Conservation (phyloP, 1,140 invertebrate genomes). For the Drosophila parabipectinata region DNA sequence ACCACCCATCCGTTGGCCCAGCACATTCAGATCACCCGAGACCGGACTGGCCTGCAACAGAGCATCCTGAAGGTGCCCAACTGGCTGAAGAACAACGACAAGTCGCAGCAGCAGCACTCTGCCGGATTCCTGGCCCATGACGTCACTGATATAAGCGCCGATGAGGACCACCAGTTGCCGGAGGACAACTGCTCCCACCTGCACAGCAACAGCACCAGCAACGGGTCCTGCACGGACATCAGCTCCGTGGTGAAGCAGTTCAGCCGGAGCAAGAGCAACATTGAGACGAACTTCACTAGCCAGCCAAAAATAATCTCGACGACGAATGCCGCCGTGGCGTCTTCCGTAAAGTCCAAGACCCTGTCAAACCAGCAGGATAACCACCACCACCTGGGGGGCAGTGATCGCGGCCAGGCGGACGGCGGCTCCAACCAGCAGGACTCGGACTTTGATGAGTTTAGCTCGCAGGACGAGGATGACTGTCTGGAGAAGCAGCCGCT, state of each 20-base stretch:
- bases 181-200: slow-evolving; percentile 50
- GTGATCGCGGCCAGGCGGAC: slow-evolving; percentile 91
- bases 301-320: slow-evolving; percentile 79
- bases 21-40: slow-evolving; percentile 92
- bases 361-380: slow-evolving; percentile 36
- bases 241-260: slow-evolving; percentile 61
- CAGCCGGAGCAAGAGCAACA: slow-evolving; percentile 82
- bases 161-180: slow-evolving; percentile 47
- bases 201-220: slow-evolving; percentile 49
- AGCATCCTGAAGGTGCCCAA: slow-evolving; percentile 93
- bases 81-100: slow-evolving; percentile 89
- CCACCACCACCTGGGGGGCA: slow-evolving; percentile 16
- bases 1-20: slow-evolving; percentile 92
- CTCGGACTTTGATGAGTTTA: slow-evolving; percentile 92
- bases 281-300: slow-evolving; percentile 73
- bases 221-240: slow-evolving; percentile 67
- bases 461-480: slow-evolving; percentile 87
- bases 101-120: slow-evolving; percentile 63
- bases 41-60: slow-evolving; percentile 95
- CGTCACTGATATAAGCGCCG: slow-evolving; percentile 63
- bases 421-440: slow-evolving; percentile 93
- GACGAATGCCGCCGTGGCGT: slow-evolving; percentile 45
- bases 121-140: slow-evolving; percentile 67
- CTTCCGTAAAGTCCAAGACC: slow-evolving; percentile 55
- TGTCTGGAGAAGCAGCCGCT: slow-evolving; percentile 71